Evolutionary conservation across 2,888 invertebrate genomes (phyloP), one percentile per base, ranked within the genome.

Genomic region (Trisateles emortualis): DNA sequence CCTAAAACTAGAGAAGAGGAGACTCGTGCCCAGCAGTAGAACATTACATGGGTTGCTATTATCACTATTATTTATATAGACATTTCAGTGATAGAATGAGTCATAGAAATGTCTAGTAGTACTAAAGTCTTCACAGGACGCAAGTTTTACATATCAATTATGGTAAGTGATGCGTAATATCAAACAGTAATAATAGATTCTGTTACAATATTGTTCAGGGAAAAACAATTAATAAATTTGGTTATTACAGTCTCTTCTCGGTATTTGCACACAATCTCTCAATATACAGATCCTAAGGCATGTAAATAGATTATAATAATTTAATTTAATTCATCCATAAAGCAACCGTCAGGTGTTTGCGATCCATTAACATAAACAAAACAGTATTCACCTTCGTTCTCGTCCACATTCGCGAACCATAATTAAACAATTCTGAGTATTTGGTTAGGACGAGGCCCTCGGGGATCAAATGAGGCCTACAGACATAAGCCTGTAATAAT

Each of bases 401-500:
- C 24, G 47, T 54, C 40, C 56, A 59, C 54, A 60, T 67, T 70
- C 54, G 59, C 50, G 47, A 41, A 51, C 52, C 52, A 55, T 58
- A 42, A 60, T 68, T 60, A 64, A 58, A 71, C 72, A 64, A 58
- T 71, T 52, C 41, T 29, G 54, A 68, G 60, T 71, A 68, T 68
- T 68, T 68, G 38, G 54, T 68, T 68, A 68, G 72, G 72, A 64
- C 46, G 30, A 30, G 29, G 9, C 36, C 10, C 13, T 29, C 44
- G 38, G 45, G 46, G 53, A 52, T 57, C 53, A 55, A 53, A 59
- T 48, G 47, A 32, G 19, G 36, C 49, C 44, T 54, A 40, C 33
- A 50, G 50, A 55, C 43, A 50, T 62, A 50, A 62, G 42, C 53
- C 42, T 59, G 67, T 40, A 17, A 41, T 48, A 41, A 48, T 41